A percentile compares a stretch with the other conserved stretches of the same genome.
These are phyloP conservation scores for Porites australiensis DNA, from an alignment of 64 coral and sea anemone genomes.

Conservation along the genomic window DNA sequence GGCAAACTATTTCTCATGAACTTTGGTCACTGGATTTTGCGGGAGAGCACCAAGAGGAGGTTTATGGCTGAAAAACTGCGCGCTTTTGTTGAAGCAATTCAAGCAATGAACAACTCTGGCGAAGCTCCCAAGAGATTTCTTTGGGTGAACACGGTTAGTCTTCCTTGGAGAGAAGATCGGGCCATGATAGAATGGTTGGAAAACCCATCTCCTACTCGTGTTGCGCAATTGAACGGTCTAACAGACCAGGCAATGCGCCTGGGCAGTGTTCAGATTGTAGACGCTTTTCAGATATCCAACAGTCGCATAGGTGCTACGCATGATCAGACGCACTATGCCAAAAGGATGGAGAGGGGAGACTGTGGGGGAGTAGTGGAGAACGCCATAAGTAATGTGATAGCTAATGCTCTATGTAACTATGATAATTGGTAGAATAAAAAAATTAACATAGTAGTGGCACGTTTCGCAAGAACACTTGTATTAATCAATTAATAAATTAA, in stretches of 20 bases:
- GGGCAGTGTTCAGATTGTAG: slow-evolving; percentile 85
- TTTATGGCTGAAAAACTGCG: slow-evolving; percentile 81
- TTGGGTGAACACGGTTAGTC: slow-evolving; percentile 95
- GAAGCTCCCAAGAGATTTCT: slow-evolving; percentile 71
- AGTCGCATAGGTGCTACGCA: slow-evolving; percentile 90
- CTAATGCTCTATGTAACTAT: slow-evolving; percentile 96
- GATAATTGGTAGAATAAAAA: slow-evolving; percentile 28
- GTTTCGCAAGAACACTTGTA: too few relatives aligned
- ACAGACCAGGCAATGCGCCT: slow-evolving; percentile 68
- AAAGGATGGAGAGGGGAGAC: slow-evolving; percentile 77
- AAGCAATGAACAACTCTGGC: slow-evolving; percentile 67
- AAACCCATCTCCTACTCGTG: slow-evolving; percentile 87
- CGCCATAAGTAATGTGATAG: slow-evolving; percentile 90
- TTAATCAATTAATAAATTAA: too few relatives aligned
- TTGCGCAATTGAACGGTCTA: slow-evolving; percentile 78
- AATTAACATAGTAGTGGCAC: too few relatives aligned
- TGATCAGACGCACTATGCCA: slow-evolving; percentile 96
- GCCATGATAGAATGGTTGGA: slow-evolving; percentile 87
- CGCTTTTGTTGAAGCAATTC: slow-evolving; percentile 79
- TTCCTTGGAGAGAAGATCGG: slow-evolving; percentile 91
- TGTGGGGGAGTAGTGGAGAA: slow-evolving; percentile 98
- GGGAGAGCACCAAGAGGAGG: slow-evolving; percentile 81
- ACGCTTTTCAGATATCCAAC: slow-evolving; percentile 98
- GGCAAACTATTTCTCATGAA: slow-evolving; percentile 94
- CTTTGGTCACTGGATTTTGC: slow-evolving; percentile 96